Conservation (phyloP, 2,113 vertebrate genomes). For the Macaca nemestrina region DNA sequence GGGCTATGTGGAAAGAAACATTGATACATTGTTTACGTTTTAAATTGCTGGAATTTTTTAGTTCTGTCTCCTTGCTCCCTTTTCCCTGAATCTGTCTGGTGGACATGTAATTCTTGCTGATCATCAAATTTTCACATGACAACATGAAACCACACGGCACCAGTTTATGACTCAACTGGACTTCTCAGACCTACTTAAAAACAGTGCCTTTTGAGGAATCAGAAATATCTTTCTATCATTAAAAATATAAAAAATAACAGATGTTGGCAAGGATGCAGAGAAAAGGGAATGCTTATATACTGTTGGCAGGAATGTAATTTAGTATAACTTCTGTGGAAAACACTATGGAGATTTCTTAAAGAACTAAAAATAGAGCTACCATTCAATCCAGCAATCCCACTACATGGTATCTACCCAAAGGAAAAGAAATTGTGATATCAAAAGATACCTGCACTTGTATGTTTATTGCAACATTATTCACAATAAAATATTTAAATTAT, state of each 20-base stretch:
- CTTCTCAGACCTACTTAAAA: neutral
- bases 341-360: neutral
- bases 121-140: neutral
- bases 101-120: neutral
- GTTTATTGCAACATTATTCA: neutral
- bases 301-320: neutral
- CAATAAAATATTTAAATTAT: neutral
- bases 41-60: neutral
- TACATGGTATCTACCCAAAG: neutral
- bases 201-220: neutral
- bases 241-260: neutral
- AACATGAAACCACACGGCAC: rapidly evolving
- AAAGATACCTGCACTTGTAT: neutral
- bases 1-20: neutral
- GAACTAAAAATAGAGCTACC: neutral
- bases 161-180: neutral
- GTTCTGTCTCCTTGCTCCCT: neutral
- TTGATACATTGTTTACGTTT: neutral
- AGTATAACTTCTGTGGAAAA: neutral
- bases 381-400: neutral
- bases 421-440: neutral
- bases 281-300: neutral
- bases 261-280: neutral
- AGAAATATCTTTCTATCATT: neutral
- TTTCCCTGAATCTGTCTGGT: neutral